A percentile compares a stretch with the other conserved stretches of the same genome.
Evolutionary conservation across 2,888 invertebrate genomes (phyloP).

Genomic region (Idaea biselata): DNA sequence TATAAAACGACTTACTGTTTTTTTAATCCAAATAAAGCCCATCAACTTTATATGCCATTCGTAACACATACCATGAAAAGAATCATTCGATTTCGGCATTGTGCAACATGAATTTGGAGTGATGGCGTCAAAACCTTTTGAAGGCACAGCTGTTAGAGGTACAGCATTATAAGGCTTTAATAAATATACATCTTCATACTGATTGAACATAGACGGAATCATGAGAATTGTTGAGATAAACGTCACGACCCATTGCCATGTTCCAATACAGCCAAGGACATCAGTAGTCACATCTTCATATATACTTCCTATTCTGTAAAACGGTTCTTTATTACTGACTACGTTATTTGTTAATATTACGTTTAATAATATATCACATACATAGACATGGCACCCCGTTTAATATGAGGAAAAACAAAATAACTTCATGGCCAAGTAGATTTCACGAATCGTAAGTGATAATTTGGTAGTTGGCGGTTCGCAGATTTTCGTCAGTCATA

Average conservation of each 20-base stretch:
- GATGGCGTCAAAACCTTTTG: conserved; percentile 33
- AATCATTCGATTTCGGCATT: conserved; percentile 39
- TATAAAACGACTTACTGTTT: conserved; percentile 43
- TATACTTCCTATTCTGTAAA: conserved; percentile 65
- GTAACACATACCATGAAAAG: conserved; percentile 44
- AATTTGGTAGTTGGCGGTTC: neutral
- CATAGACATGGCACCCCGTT: conserved; percentile 35
- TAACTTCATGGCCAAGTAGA: neutral
- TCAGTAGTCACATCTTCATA: conserved; percentile 72
- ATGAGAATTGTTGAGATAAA: conserved; percentile 49
- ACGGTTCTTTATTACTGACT: neutral
- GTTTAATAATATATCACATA: conserved; percentile 27
- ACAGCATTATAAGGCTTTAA: conserved; percentile 43
- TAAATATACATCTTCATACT: conserved; percentile 62
- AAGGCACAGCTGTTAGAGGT: conserved; percentile 34
- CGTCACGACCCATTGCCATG: conserved; percentile 70
- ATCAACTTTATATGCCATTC: conserved; percentile 60
- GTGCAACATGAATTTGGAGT: conserved; percentile 54
- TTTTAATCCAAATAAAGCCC: conserved; percentile 64
- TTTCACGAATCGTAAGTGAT: neutral
- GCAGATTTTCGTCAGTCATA: neutral
- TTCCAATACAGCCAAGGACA: conserved; percentile 62
- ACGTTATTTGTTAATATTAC: conserved; percentile 5
- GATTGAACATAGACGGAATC: conserved; percentile 54
- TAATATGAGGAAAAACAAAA: neutral